These are phyloP conservation scores for Platanista minor DNA, from an alignment of 2,113 vertebrate species.

Conservation along the genomic window DNA sequence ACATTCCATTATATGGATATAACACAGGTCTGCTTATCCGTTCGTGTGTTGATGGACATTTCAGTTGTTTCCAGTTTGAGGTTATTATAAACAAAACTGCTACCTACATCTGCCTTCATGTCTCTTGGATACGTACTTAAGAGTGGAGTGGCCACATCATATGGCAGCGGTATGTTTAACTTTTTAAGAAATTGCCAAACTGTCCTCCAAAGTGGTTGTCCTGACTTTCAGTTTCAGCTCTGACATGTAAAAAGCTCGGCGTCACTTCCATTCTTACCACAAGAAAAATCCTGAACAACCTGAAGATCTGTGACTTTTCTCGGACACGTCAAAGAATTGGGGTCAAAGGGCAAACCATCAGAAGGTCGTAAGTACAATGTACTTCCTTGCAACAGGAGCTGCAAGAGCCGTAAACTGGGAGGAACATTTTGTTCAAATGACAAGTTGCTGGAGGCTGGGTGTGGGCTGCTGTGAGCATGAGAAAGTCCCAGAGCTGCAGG, in stretches of 20 bases:
- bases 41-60: background rate
- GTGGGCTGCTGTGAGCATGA: background rate
- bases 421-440: background rate
- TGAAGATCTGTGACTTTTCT: too few species aligned
- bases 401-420: background rate
- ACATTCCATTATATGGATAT: background rate
- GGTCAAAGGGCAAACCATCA: background rate
- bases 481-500: background rate
- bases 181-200: background rate
- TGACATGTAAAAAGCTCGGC: background rate
- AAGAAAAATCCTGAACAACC: background rate
- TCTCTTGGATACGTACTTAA: background rate
- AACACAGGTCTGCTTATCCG: background rate
- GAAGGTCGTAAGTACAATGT: background rate
- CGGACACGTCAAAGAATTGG: background rate
- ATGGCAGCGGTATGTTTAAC: fast-evolving
- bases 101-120: fast-evolving
- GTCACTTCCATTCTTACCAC: background rate
- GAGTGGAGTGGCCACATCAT: fast-evolving
- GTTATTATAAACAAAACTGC: background rate
- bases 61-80: background rate
- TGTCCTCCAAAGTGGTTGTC: background rate
- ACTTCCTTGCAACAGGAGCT: background rate
- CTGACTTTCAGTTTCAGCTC: background rate
- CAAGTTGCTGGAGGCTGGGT: background rate